Evolutionary conservation across 2,888 invertebrate genomes (phyloP).

Genomic region (Eretmocerus hayati): DNA sequence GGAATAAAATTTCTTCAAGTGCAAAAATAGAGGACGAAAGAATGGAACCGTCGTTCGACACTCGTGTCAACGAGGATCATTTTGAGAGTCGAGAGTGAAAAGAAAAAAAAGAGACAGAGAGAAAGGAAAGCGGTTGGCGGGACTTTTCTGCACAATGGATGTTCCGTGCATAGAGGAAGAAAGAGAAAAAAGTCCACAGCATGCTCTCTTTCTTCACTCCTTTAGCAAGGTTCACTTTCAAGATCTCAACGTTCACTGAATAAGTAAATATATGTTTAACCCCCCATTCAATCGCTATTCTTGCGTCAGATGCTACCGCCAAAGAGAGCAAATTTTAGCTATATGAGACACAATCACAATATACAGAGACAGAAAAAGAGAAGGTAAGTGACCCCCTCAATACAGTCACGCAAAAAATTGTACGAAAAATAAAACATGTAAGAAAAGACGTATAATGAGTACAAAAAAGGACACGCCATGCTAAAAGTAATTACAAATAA

Average conservation of each 20-base stretch:
- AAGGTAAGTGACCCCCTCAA: neutral
- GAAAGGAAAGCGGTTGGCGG: constrained; percentile 18
- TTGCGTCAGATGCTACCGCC: constrained; percentile 1
- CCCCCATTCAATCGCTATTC: neutral
- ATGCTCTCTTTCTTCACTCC: constrained; percentile 5
- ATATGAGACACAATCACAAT: constrained; percentile 8
- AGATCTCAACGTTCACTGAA: neutral
- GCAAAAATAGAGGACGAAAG: neutral
- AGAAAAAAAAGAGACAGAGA: constrained; percentile 3
- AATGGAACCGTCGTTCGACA: neutral
- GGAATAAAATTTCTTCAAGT: neutral
- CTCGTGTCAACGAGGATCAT: constrained; percentile 3
- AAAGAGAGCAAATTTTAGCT: constrained; percentile 3
- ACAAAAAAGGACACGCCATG: constrained; percentile 30
- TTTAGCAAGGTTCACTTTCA: too few species aligned
- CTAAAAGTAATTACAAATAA: constrained; percentile 30
- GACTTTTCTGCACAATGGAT: constrained; percentile 12
- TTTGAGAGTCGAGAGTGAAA: constrained; percentile 16
- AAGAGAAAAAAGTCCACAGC: constrained; percentile 9
- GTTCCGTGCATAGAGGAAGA: neutral
- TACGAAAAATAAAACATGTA: neutral
- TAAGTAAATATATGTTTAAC: neutral
- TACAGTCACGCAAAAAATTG: constrained; percentile 3
- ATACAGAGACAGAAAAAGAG: neutral
- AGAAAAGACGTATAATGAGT: constrained; percentile 18